Conservation (phyloP, 2,797 vertebrate species). For the Uromys caudimaculatus region DNA sequence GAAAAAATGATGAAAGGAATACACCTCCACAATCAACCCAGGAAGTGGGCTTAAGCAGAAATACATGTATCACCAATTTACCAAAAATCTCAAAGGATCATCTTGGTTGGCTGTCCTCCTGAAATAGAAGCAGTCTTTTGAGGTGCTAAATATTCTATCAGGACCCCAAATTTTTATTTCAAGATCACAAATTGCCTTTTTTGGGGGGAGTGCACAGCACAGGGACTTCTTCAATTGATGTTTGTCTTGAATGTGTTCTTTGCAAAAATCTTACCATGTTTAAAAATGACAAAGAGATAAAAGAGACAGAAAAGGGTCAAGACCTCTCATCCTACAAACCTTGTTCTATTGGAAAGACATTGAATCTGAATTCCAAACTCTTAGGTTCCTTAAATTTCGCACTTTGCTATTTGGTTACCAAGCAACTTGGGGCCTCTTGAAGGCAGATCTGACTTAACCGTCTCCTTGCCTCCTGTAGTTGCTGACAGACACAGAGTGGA, state of each 20-base stretch:
- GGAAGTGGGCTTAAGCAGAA: background rate
- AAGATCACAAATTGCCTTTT: background rate
- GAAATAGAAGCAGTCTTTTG: background rate
- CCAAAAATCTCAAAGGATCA: background rate
- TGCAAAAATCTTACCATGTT: background rate
- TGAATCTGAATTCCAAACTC: constrained; percentile 15
- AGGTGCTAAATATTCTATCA: background rate
- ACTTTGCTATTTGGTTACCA: constrained; percentile 49
- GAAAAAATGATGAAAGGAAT: background rate
- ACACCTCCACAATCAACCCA: background rate
- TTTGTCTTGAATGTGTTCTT: background rate
- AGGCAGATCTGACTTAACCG: background rate
- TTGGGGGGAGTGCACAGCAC: background rate
- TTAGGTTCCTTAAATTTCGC: background rate
- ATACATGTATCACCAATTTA: background rate
- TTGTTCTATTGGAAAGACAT: constrained; percentile 17
- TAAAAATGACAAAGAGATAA: constrained; percentile 12
- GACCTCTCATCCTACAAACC: background rate
- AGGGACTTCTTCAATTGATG: background rate
- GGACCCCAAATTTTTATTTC: background rate
- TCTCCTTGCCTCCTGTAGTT: background rate
- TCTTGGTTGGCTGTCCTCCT: background rate
- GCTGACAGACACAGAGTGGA: background rate
- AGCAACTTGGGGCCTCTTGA: constrained; percentile 14
- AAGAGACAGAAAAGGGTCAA: background rate